Conservation (phyloP, 2,113 vertebrate genomes). For the Nesoenas mayeri region DNA sequence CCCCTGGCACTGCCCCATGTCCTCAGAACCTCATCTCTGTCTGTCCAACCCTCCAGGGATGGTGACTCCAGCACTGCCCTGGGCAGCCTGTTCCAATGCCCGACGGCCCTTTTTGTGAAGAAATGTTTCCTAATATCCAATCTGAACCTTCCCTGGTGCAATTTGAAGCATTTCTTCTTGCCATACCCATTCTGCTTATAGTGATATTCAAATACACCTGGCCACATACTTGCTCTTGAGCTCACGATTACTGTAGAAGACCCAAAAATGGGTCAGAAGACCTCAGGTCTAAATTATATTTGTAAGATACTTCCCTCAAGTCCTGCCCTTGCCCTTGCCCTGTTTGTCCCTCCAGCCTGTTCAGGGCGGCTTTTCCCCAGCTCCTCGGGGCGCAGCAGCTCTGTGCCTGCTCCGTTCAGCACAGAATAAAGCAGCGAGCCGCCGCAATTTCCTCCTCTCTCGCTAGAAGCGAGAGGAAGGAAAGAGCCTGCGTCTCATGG, state of each 20-base stretch:
- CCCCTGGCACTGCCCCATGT: no score
- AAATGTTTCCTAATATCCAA: no score
- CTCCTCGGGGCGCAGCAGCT: not conserved
- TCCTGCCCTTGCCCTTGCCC: not conserved
- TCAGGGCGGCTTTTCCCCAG: not conserved
- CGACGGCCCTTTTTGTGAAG: no score
- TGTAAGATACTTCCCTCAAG: not conserved
- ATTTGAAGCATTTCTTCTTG: no score
- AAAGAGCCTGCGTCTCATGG: not conserved
- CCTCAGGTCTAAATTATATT: not conserved
- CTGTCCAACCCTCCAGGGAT: no score
- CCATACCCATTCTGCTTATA: not conserved
- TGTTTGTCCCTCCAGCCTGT: not conserved
- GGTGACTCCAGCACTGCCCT: no score
- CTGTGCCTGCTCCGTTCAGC: not conserved
- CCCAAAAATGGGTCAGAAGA: not conserved
- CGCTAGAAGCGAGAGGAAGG: not conserved
- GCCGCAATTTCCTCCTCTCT: not conserved
- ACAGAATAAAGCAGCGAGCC: not conserved
- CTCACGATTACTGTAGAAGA: not conserved
- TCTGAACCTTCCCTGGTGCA: no score
- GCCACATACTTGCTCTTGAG: not conserved
- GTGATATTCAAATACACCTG: not conserved
- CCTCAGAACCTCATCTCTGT: no score
- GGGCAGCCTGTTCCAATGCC: no score